These are phyloP conservation scores for Dione juno DNA, from an alignment of 2,888 invertebrate genomes.

Conservation along the genomic window DNA sequence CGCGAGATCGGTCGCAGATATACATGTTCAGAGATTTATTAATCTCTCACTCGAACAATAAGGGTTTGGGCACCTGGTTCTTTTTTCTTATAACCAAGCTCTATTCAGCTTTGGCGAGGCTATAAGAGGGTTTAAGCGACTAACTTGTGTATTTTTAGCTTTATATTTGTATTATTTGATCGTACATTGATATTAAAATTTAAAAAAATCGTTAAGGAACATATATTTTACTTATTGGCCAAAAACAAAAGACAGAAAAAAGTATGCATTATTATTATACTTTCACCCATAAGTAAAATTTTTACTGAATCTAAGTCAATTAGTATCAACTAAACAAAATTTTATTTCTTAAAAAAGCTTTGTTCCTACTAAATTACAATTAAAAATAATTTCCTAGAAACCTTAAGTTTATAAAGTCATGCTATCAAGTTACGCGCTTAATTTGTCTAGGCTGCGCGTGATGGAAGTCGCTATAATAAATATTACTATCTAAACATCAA, in stretches of 20 bases:
- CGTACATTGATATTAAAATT: not conserved
- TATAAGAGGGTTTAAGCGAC: slow-evolving; percentile 62
- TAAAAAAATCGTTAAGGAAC: no score
- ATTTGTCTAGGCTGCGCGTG: slow-evolving; percentile 81
- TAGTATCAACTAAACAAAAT: no score
- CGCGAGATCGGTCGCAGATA: slow-evolving; percentile 82
- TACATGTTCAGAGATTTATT: slow-evolving; percentile 81
- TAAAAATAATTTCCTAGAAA: slow-evolving; percentile 48
- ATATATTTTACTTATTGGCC: no score
- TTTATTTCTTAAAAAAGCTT: no score
- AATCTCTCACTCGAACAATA: slow-evolving; percentile 82
- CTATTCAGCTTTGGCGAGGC: slow-evolving; percentile 73
- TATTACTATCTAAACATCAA: slow-evolving; percentile 78
- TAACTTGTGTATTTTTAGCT: slow-evolving; percentile 8
- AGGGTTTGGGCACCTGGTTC: slow-evolving; percentile 79
- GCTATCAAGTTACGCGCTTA: slow-evolving; percentile 77
- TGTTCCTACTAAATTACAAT: no score
- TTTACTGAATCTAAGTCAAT: no score
- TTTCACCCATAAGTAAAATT: no score
- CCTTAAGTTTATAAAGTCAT: slow-evolving; percentile 47
- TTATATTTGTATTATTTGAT: slow-evolving; percentile 30
- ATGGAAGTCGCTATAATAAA: slow-evolving; percentile 70
- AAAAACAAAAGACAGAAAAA: no score
- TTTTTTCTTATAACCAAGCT: slow-evolving; percentile 70
- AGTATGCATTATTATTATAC: no score